Conservation (phyloP, 2,113 vertebrate genomes). For the Brachypodius melanocephalos region DNA sequence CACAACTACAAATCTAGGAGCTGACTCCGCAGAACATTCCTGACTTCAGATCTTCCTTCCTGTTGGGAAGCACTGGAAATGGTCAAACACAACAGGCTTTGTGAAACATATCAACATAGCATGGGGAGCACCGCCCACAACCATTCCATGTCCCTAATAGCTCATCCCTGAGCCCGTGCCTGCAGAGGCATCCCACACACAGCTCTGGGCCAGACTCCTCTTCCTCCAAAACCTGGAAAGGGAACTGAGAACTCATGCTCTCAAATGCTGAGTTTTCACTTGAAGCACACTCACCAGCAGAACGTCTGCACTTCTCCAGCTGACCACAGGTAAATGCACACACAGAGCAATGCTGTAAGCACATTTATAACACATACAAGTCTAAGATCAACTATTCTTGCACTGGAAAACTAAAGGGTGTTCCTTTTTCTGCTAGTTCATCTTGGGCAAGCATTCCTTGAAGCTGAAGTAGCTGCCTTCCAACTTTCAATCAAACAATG, state of each 20-base stretch:
- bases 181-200: neutral
- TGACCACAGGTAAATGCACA: neutral
- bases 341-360: neutral
- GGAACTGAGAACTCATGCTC: neutral
- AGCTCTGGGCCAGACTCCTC: neutral
- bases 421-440: neutral
- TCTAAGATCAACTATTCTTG: neutral
- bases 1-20: neutral
- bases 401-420: neutral
- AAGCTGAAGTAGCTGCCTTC: neutral
- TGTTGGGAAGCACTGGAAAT: neutral
- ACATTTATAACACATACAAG: neutral
- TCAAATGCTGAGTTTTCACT: neutral
- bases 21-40: neutral
- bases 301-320: neutral
- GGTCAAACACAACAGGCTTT: neutral
- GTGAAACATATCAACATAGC: neutral
- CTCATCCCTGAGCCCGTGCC: neutral
- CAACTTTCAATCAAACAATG: neutral
- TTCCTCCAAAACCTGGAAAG: neutral
- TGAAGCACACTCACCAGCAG: neutral
- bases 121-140: neutral
- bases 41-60: neutral
- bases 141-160: no score
- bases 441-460: neutral